Base-by-base conservation (phyloP, 2,888 invertebrate genomes). In the Colostygia pectinataria region DNA sequence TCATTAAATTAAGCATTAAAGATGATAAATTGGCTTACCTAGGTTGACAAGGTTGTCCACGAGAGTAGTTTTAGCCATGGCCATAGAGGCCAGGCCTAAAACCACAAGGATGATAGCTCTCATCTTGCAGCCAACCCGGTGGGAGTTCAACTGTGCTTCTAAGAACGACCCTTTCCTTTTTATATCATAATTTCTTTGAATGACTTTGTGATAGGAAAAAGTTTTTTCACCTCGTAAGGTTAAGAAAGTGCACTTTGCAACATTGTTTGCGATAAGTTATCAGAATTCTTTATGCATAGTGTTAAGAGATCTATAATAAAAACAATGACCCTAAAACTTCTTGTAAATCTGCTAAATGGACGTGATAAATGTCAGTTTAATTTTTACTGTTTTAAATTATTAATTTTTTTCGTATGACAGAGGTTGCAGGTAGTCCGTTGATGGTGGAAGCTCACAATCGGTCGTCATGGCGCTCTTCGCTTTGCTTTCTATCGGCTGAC, bases 31-130 rank as follows among this genome's bases (percentile, higher is more conserved):
- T 49, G 0, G 24, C 74, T 80, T 72, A 84, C 85, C 69, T 27
- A 54, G 37, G 18, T 60, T 52, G 7, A 77, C 53, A 4, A 53
- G 61, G 23, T 56, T 69, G 31, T 82, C 83, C 5, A 74, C 73
- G 37, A 79, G 76, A 25, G 74, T 71, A 15, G 42, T 38, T 20
- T 31, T 41, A 55, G 84, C 86, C 68, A 74, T 59, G 65, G 83
- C 80, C 65, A 74, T 31, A 34, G 77, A 80, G 72, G 79, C 80
- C 55, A 87, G 70, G 74, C 83, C 80, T 49, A 82, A 61, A 9
- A 81, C 57, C 41, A 83, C 54, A 53, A 80, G 54, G 37, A 75
- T 59, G 43, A 76, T 60, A 59, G 72, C 75, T 74, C 68, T 86
- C 88, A 88, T 88, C 63, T 60, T 81, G 77, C 74, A 76, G 75